phyloP scores from a whole-genome alignment of 2,113 vertebrate genomes.

The Pantherophis guttatus region DNA sequence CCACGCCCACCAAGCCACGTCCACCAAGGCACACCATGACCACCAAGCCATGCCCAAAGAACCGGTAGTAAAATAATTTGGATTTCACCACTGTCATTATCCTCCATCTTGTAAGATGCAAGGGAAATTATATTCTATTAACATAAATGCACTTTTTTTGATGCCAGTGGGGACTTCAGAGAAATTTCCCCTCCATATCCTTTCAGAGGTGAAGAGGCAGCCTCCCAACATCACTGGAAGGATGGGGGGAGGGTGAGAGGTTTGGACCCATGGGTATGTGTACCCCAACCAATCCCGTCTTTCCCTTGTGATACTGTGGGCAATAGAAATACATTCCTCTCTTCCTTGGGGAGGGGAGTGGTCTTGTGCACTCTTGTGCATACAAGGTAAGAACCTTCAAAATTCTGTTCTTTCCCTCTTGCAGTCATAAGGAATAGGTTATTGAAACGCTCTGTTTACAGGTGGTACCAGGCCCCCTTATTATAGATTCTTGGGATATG shows the following conservation, averaged over 20 bases:
- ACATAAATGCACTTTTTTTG: background rate
- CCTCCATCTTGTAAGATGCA: background rate
- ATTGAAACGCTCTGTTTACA: background rate
- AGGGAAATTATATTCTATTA: background rate
- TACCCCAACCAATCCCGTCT: background rate
- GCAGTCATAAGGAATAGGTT: background rate
- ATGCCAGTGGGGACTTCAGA: background rate
- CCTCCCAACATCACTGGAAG: no score
- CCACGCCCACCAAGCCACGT: no score
- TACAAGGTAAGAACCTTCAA: background rate
- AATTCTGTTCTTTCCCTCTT: background rate
- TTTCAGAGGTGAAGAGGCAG: background rate
- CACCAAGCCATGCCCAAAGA: no score
- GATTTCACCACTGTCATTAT: background rate
- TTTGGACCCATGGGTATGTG: background rate
- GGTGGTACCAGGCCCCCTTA: background rate
- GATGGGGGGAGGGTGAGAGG: no score
- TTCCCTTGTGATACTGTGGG: background rate
- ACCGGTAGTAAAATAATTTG: no score
- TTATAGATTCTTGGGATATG: background rate
- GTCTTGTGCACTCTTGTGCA: no score
- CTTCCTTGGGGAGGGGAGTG: no score
- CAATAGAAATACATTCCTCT: background rate
- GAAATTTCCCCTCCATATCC: background rate
- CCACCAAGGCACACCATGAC: no score